Evolutionary conservation across 2,113 vertebrate species (phyloP).

Genomic region (Eidolon helvum): DNA sequence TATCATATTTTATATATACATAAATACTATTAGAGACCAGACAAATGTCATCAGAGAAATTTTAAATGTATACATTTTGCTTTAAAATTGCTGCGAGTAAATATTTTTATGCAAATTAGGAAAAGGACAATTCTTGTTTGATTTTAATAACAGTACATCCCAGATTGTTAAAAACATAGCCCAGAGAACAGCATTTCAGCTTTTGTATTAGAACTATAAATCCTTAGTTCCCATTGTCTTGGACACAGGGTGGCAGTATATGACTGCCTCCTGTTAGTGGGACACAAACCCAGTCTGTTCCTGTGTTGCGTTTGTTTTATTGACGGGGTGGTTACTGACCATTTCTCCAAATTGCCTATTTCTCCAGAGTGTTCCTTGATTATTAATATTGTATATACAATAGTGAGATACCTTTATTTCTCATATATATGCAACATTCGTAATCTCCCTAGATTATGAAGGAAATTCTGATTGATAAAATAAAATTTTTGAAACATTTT

Average conservation of each 20-base stretch:
- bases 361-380: neutral
- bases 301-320: neutral
- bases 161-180: neutral
- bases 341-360: neutral
- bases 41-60: neutral
- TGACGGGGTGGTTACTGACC: neutral
- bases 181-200: neutral
- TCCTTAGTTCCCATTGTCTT: neutral
- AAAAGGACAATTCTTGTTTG: neutral
- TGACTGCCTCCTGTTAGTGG: neutral
- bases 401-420: neutral
- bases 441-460: neutral
- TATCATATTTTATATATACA: neutral
- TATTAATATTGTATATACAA: neutral
- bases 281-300: neutral
- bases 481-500: constrained; percentile 9
- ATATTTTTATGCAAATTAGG: neutral
- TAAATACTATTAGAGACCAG: neutral
- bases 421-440: neutral
- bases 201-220: neutral
- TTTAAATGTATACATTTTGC: neutral
- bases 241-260: constrained; percentile 64
- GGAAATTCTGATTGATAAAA: neutral
- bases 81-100: neutral
- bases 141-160: neutral